phyloP scores from a whole-genome alignment of 2,113 vertebrate genomes.

The Anoura caudifer region DNA sequence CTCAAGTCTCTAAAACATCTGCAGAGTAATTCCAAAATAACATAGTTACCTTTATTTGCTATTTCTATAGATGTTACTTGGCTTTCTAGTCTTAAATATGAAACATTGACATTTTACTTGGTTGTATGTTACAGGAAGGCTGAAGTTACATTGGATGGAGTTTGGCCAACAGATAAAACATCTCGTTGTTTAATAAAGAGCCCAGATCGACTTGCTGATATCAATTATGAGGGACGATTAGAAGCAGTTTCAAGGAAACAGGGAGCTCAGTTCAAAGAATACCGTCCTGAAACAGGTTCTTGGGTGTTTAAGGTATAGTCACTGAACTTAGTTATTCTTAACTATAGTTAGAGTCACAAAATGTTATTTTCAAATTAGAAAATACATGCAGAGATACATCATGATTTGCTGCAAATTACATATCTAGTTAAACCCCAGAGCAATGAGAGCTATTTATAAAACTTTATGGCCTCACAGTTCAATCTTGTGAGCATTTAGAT shows the following conservation, averaged over 20 bases:
- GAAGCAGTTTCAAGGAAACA: constrained; percentile 92
- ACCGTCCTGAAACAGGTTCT: constrained; percentile 94
- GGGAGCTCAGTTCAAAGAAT: constrained; percentile 95
- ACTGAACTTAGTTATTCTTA: neutral
- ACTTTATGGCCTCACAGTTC: neutral
- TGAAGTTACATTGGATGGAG: constrained; percentile 95
- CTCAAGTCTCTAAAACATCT: neutral
- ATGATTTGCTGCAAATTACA: neutral
- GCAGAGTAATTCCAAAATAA: neutral
- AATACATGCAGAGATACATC: neutral
- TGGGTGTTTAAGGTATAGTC: constrained; percentile 94
- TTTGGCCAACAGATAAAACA: constrained; percentile 97
- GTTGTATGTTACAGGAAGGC: constrained; percentile 78
- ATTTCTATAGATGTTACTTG: neutral
- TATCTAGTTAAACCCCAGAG: neutral
- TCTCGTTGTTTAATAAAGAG: constrained; percentile 91
- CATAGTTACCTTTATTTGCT: neutral
- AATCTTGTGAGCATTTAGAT: neutral
- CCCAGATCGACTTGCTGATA: constrained; percentile 90
- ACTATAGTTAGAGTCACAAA: neutral
- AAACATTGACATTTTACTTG: neutral
- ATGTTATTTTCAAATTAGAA: neutral
- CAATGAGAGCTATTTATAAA: neutral
- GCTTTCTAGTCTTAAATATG: neutral
- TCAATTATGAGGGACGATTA: constrained; percentile 93